Conservation (phyloP, 2,888 invertebrate species). For the Lepidocyrtinus sp. region DNA sequence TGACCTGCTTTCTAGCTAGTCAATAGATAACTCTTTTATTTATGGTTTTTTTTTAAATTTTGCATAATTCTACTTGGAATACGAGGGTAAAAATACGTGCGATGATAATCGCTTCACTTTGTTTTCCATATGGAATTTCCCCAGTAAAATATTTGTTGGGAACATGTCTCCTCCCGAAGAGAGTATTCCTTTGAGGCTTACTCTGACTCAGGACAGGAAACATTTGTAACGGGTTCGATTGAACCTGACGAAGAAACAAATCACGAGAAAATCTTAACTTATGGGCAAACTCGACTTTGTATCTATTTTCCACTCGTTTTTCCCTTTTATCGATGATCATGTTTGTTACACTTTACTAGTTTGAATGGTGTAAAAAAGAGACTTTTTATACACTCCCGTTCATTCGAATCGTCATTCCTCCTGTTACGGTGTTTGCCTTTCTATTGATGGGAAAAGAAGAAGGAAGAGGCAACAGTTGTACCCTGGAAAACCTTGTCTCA, state of each 20-base stretch:
- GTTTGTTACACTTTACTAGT: slow-evolving; percentile 16
- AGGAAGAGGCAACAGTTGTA: slow-evolving; percentile 48
- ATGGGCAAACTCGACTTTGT: neutral
- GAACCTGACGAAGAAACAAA: neutral
- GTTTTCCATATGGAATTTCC: no score
- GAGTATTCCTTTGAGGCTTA: neutral
- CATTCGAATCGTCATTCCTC: slow-evolving; percentile 16
- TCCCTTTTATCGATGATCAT: slow-evolving; percentile 17
- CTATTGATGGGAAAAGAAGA: neutral
- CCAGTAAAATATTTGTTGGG: neutral
- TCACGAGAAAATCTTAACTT: neutral
- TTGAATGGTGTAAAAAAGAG: slow-evolving; percentile 6
- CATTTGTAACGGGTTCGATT: neutral
- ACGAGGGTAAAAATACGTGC: no score
- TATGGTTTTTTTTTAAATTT: slow-evolving; percentile 10
- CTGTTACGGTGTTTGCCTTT: slow-evolving; percentile 20
- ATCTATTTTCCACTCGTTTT: neutral
- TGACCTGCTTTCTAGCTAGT: no score
- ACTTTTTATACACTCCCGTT: neutral
- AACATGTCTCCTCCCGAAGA: neutral
- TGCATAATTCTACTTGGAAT: no score
- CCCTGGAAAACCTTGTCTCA: slow-evolving; percentile 18
- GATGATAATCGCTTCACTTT: no score
- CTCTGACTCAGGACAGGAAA: neutral
- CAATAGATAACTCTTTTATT: slow-evolving; percentile 5